Evolutionary conservation across 2,113 vertebrate genomes (phyloP).

Genomic region (Vicugna pacos): DNA sequence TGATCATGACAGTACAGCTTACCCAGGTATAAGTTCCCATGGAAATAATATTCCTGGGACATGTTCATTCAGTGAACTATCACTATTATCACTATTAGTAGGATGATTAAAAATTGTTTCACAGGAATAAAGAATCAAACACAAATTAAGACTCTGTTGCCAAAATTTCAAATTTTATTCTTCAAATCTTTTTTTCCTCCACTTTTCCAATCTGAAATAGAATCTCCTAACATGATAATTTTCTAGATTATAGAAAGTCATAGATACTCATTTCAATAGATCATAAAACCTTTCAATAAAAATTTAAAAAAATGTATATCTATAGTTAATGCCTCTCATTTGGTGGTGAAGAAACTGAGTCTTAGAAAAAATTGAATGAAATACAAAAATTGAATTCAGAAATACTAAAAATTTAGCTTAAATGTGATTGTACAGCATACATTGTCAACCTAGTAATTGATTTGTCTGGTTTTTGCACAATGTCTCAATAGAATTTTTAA

Average conservation of each 20-base stretch:
- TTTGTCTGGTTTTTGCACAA: background rate
- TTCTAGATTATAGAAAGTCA: background rate
- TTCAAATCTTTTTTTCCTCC: background rate
- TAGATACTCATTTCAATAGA: background rate
- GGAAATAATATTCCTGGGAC: background rate
- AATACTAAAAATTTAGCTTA: constrained; percentile 2
- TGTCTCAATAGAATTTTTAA: constrained; percentile 31
- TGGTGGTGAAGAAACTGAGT: background rate
- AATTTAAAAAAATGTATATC: background rate
- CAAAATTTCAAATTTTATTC: background rate
- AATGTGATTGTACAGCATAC: background rate
- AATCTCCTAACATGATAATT: background rate
- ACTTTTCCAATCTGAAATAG: background rate
- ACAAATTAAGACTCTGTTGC: background rate
- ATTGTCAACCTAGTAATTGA: background rate
- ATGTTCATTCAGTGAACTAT: background rate
- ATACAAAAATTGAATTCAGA: constrained; percentile 25
- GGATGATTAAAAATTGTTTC: constrained; percentile 8
- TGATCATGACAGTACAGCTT: background rate
- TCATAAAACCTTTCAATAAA: constrained; percentile 41
- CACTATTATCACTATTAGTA: background rate
- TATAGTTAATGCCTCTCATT: background rate
- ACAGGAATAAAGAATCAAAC: background rate
- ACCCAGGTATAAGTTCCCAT: background rate
- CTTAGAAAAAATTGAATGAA: background rate